phyloP scores from a whole-genome alignment of 2,888 invertebrate species.

The Blastobasis lacticolella region DNA sequence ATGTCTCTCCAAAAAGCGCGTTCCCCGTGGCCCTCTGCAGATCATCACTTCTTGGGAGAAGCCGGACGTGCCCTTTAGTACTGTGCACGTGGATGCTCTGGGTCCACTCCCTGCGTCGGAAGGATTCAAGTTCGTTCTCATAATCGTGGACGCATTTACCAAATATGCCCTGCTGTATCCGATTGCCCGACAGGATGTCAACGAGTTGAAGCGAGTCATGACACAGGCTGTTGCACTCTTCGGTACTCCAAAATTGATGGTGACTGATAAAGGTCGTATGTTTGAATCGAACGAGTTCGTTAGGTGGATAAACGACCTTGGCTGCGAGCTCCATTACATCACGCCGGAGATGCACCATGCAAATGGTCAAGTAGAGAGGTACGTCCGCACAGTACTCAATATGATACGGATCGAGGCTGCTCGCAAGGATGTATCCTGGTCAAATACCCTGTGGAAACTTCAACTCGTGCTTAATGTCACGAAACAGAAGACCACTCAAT shows the following conservation, averaged over 20 bases:
- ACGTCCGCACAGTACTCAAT: slow-evolving; percentile 5
- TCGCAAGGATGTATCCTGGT: slow-evolving; percentile 2
- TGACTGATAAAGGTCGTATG: slow-evolving; percentile 6
- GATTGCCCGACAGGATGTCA: background rate
- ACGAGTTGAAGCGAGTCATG: background rate
- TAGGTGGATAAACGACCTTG: slow-evolving; percentile 4
- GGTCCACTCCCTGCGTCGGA: slow-evolving; percentile 6
- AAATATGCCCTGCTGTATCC: background rate
- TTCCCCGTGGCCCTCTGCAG: slow-evolving; percentile 2
- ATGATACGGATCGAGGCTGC: slow-evolving; percentile 7
- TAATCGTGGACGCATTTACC: background rate
- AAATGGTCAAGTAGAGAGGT: slow-evolving; percentile 8
- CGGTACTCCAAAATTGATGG: slow-evolving; percentile 1
- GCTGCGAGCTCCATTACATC: slow-evolving; percentile 4
- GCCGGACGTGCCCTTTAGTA: slow-evolving; percentile 5
- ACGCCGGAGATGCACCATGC: slow-evolving; percentile 8
- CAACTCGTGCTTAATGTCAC: slow-evolving; percentile 5
- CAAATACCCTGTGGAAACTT: slow-evolving; percentile 5
- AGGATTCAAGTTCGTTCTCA: background rate
- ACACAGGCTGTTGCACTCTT: background rate
- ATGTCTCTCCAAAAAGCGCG: background rate
- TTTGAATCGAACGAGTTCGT: slow-evolving; percentile 1
- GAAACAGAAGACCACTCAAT: slow-evolving; percentile 1
- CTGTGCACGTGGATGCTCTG: slow-evolving; percentile 5
- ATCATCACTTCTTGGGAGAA: slow-evolving; percentile 5